Evolutionary conservation across 2,888 invertebrate genomes (phyloP).

Genomic region (Pheosia tremula): DNA sequence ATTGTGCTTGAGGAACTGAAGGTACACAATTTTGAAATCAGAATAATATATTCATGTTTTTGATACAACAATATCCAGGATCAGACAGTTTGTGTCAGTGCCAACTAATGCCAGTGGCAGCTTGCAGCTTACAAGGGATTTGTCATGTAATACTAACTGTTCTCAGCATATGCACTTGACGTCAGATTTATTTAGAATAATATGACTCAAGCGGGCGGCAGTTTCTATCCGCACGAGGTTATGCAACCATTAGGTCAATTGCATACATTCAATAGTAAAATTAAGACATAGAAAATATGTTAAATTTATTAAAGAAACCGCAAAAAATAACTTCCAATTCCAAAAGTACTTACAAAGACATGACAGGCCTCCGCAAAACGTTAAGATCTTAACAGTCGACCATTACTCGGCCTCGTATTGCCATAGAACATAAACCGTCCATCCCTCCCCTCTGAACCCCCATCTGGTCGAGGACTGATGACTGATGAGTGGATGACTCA

Average conservation of each 20-base stretch:
- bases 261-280: no score
- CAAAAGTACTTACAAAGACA: neutral
- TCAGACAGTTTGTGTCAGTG: slow-evolving; percentile 14
- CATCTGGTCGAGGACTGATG: slow-evolving; percentile 26
- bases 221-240: no score
- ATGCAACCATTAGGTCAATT: no score
- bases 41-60: neutral
- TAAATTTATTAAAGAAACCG: neutral
- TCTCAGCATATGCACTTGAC: slow-evolving; percentile 16
- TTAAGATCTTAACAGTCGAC: slow-evolving; percentile 7
- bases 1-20: no score
- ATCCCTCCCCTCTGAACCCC: neutral
- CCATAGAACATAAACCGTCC: neutral
- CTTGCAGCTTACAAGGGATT: slow-evolving; percentile 39
- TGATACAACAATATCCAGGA: neutral
- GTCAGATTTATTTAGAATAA: slow-evolving; percentile 3
- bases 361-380: neutral
- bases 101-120: slow-evolving; percentile 34
- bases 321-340: neutral
- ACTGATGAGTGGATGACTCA: slow-evolving; percentile 39
- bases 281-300: no score
- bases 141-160: slow-evolving; percentile 21
- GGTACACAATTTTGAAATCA: no score
- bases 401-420: slow-evolving; percentile 2
- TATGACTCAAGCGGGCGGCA: no score